Evolutionary conservation across 1,140 invertebrate species (phyloP), one percentile per base, ranked within the genome.

Genomic region (Drosophila bipectinata): DNA sequence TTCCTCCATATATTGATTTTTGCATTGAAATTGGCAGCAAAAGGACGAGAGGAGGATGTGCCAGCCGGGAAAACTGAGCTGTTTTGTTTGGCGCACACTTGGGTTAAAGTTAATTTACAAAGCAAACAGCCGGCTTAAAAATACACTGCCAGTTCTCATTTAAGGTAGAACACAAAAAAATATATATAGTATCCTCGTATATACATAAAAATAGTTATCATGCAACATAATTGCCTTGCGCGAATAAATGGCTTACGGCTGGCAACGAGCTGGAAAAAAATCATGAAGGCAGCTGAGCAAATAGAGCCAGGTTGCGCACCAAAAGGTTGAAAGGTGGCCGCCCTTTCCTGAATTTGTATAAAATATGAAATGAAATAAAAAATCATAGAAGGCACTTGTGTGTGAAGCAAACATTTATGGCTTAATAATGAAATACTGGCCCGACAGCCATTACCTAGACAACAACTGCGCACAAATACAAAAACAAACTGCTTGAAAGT

Each of bases 61-160:
- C 26, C 0, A 30, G 39, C 10, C 48, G 2, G 44, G 44, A 10
- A 9, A 18, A 18, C 7, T 21, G 44, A 49, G 1, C 58, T 76
- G 59, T 79, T 84, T 59, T 79, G 63, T 72, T 52, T 64, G 49
- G 49, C 73, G 55, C 55, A 56, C 54, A 80, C 77, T 75, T 78
- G 72, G 72, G 79, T 87, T 81, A 81, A 87, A 87, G 83, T 87
- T 87, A 87, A 87, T 87, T 87, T 87, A 72, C 60, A 88, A 87
- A 76, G 78, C 80, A 78, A 87, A 87, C 83, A 87, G 32, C 24
- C 45, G 44, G 66, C 83, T 88, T 87, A 87, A 87, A 87, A 85
- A 87, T 79, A 87, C 83, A 87, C 39, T 51, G 48, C 47, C 58
- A 48, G 9, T 18, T 21, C 68, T 72, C 61, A 56, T 55, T 82